phyloP scores from a whole-genome alignment of 2,113 vertebrate species.

The Onychostruthus taczanowskii region DNA sequence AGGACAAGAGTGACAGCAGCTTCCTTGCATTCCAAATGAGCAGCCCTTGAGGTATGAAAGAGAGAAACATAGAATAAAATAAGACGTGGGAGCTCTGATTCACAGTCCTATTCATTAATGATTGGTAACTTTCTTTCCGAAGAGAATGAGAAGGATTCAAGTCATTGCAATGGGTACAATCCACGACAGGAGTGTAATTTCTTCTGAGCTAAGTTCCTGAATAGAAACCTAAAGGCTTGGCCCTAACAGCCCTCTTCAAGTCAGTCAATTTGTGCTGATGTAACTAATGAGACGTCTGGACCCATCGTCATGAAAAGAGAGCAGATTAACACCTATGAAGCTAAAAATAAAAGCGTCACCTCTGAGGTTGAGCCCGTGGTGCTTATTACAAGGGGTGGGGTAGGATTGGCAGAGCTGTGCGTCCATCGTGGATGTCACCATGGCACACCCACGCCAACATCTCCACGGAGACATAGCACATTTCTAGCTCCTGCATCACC shows the following conservation, averaged over 20 bases:
- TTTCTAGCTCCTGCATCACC: constrained; percentile 76
- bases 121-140: neutral
- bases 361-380: neutral
- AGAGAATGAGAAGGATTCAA: neutral
- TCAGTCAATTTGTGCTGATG: constrained; percentile 39
- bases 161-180: neutral
- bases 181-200: neutral
- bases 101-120: neutral
- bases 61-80: neutral
- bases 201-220: neutral
- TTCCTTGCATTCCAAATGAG: neutral
- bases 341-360: constrained; percentile 48
- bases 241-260: neutral
- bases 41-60: neutral
- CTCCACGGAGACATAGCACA: constrained; percentile 75
- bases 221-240: neutral
- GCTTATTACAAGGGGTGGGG: constrained; percentile 16
- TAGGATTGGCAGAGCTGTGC: constrained; percentile 52
- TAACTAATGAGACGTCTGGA: constrained; percentile 16
- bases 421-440: constrained; percentile 60
- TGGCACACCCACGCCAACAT: constrained; percentile 73
- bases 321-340: constrained; percentile 28
- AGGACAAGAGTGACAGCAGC: neutral
- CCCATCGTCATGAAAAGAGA: constrained; percentile 26
- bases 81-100: neutral